Base-by-base conservation (phyloP, 2,797 vertebrate genomes). In the Todus mexicanus region DNA sequence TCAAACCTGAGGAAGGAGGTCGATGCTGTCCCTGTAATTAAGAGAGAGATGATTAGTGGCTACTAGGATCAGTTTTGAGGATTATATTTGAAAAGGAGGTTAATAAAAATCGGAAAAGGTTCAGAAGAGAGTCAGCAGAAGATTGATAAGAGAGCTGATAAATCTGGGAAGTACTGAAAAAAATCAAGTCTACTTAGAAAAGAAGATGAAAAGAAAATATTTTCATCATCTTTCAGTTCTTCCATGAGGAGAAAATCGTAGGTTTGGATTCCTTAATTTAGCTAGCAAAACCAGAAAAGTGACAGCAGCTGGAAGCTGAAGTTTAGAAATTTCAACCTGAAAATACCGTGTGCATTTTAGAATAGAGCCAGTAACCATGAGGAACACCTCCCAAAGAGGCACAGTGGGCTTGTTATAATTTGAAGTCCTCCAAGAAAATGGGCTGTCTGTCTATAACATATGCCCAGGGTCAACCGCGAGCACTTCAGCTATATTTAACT, bases 321-420 rank as follows among this genome's bases (percentile, higher is more conserved):
- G 27, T 42, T 74, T 6, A 5, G 63, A 21, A 51, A 33, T 53
- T 75, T 65, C n/a, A 77, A 61, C 54, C 42, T 64, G 65, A 77
- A 89, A 77, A 71, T 53, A 68, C 37, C 38, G 37, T 3, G 12
- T 54, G 40, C 27, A 4, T 87, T 89, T 93, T 65, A 57, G 63
- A 75, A 35, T 20, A 47, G 83, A 78, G 43, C 37, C 73, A 18
- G 72, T 43, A 81, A 20, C 74, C 25, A 11, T 4, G 15, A 83
- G 56, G 70, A 42, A 66, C 71, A 33, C 48, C 53, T 85, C 65
- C 42, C 69, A 33, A n/a, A 11, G 79, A 64, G 69, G 60, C 37
- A 29, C 0, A 0, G 33, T 45, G 76, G 66, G 51, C 63, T 86
- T 5, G 1, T 38, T 42, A 4, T 53, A 8, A 8, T 37, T 50